phyloP scores from a whole-genome alignment of 2,888 invertebrate species.

The Agrotis segetum region DNA sequence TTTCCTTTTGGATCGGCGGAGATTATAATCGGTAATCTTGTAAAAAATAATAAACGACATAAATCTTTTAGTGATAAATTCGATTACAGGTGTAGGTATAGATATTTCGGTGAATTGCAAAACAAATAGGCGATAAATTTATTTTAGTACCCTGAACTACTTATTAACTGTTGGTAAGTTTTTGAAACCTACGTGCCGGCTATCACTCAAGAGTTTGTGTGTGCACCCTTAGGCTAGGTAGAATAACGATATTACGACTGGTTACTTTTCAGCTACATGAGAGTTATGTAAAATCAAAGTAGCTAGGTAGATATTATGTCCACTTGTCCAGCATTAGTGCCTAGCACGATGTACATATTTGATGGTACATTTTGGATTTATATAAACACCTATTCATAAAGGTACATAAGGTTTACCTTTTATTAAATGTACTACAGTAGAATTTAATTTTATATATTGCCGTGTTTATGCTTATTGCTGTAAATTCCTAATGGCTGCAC shows the following conservation, averaged over 20 bases:
- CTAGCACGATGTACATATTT: too few species aligned
- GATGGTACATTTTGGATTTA: too few species aligned
- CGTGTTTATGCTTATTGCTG: too few species aligned
- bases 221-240: not conserved
- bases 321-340: too few species aligned
- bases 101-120: not conserved
- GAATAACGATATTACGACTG: not conserved
- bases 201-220: not conserved
- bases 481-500: too few species aligned
- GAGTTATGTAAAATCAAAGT: not conserved
- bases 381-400: too few species aligned
- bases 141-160: not conserved
- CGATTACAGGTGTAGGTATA: not conserved
- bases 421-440: too few species aligned
- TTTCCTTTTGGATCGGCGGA: not conserved
- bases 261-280: not conserved
- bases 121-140: not conserved
- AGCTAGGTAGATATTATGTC: too few species aligned
- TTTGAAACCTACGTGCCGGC: too few species aligned
- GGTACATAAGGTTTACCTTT: too few species aligned
- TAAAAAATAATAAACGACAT: slow-evolving; percentile 1
- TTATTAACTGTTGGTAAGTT: not conserved
- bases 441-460: too few species aligned
- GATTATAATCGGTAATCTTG: not conserved
- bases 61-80: slow-evolving; percentile 6